Percentiles rank a stretch among this genome's conserved stretches.
phyloP scores from a whole-genome alignment of 2,888 invertebrate species.

The Octonoba sinensis region DNA sequence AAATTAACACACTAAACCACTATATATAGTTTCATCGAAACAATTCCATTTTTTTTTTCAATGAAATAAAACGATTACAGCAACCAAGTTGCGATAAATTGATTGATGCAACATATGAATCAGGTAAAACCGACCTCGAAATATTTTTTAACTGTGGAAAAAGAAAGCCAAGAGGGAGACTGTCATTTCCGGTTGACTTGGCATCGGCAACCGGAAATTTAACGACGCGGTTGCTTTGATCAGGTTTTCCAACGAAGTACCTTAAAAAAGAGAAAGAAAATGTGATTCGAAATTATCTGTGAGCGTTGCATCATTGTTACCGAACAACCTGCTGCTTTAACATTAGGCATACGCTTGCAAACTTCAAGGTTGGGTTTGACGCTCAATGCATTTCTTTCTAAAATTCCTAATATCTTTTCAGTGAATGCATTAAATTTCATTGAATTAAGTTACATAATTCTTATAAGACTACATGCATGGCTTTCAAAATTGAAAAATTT shows the following conservation, averaged over 20 bases:
- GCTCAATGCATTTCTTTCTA: not conserved
- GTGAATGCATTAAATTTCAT: no score
- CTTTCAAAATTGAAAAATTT: no score
- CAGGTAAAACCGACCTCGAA: slow-evolving; percentile 53
- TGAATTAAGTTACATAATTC: no score
- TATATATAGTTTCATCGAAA: no score
- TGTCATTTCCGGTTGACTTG: slow-evolving; percentile 62
- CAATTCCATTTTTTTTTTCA: not conserved
- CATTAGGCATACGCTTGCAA: not conserved
- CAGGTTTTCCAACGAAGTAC: slow-evolving; percentile 28
- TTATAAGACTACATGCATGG: no score
- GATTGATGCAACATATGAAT: slow-evolving; percentile 53
- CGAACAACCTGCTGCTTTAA: slow-evolving; percentile 19
- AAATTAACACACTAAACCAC: no score
- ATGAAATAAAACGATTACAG: slow-evolving; percentile 6
- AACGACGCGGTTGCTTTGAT: slow-evolving; percentile 24
- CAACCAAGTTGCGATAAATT: slow-evolving; percentile 31
- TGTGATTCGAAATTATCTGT: slow-evolving; percentile 29
- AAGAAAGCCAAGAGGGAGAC: slow-evolving; percentile 6
- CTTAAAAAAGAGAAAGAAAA: no score
- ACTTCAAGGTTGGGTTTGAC: slow-evolving; percentile 31
- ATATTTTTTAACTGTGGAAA: slow-evolving; percentile 24
- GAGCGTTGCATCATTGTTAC: slow-evolving; percentile 58
- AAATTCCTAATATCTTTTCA: no score
- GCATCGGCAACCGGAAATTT: slow-evolving; percentile 51